Percentiles rank a stretch among this genome's conserved stretches.
Conservation (phyloP, 2,888 invertebrate genomes). For the Sthenelais limicola region DNA sequence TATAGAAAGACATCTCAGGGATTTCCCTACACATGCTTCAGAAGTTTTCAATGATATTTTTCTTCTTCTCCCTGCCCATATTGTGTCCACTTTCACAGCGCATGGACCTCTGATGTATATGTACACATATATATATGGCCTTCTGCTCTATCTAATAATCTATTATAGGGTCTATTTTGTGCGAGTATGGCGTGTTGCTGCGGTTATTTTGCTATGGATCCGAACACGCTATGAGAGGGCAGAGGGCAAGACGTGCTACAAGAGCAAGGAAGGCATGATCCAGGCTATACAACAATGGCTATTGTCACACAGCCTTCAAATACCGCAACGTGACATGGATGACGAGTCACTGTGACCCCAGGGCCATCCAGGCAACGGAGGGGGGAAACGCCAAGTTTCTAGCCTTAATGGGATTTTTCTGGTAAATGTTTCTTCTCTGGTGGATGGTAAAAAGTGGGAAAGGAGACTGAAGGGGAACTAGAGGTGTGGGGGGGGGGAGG, state of each 20-base stretch:
- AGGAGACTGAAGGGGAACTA: neutral
- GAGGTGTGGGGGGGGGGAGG: neutral
- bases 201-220: no score
- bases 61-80: no score
- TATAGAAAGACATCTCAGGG: no score
- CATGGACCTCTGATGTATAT: no score
- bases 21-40: no score
- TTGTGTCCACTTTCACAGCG: no score
- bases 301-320: constrained; percentile 13
- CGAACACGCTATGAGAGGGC: constrained; percentile 1
- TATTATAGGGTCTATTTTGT: no score
- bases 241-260: neutral
- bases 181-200: no score
- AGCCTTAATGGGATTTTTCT: no score
- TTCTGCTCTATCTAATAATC: no score
- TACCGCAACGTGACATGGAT: constrained; percentile 29
- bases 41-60: no score
- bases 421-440: neutral
- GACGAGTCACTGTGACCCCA: constrained; percentile 12
- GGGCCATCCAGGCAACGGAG: constrained; percentile 5
- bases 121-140: no score
- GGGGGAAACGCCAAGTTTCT: constrained; percentile 7
- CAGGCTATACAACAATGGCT: constrained; percentile 20
- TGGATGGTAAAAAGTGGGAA: neutral
- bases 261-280: neutral